Evolutionary conservation across 2,113 vertebrate species (phyloP).

Genomic region (Pandion haliaetus): DNA sequence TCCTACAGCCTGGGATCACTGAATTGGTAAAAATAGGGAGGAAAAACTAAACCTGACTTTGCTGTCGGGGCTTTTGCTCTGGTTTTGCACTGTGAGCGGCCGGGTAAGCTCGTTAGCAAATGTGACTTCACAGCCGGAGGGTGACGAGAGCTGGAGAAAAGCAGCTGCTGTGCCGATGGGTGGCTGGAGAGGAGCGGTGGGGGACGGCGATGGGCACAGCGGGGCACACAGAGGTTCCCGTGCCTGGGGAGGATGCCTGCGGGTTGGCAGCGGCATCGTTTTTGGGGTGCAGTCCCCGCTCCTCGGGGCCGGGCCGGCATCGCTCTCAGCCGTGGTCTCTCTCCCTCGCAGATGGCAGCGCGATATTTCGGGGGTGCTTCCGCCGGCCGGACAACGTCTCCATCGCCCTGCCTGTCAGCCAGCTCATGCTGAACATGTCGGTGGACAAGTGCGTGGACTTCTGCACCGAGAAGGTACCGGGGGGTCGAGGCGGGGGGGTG

Average conservation of each 20-base stretch:
- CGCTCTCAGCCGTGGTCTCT: neutral
- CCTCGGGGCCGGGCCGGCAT: rapidly evolving
- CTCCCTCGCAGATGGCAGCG: conserved; percentile 85
- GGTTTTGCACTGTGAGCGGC: neutral
- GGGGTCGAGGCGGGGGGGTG: rapidly evolving
- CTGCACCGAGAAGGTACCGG: conserved; percentile 88
- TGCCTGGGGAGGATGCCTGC: neutral
- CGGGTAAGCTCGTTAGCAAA: rapidly evolving
- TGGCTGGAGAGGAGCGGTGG: rapidly evolving
- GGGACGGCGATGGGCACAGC: rapidly evolving
- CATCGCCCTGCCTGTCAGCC: conserved; percentile 83
- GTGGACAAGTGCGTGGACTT: conserved; percentile 94
- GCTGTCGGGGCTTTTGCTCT: neutral
- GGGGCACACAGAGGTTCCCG: rapidly evolving
- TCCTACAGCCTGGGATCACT: neutral
- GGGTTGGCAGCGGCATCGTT: rapidly evolving
- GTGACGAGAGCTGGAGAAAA: neutral
- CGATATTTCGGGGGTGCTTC: conserved; percentile 95
- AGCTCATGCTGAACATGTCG: conserved; percentile 84
- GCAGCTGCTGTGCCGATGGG: rapidly evolving
- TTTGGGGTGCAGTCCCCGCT: neutral
- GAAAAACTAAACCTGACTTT: neutral
- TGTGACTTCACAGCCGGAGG: neutral
- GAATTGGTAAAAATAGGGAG: neutral
- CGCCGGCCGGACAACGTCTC: conserved; percentile 85